phyloP scores from a whole-genome alignment of 2,888 invertebrate species.

The Melieria picta region DNA sequence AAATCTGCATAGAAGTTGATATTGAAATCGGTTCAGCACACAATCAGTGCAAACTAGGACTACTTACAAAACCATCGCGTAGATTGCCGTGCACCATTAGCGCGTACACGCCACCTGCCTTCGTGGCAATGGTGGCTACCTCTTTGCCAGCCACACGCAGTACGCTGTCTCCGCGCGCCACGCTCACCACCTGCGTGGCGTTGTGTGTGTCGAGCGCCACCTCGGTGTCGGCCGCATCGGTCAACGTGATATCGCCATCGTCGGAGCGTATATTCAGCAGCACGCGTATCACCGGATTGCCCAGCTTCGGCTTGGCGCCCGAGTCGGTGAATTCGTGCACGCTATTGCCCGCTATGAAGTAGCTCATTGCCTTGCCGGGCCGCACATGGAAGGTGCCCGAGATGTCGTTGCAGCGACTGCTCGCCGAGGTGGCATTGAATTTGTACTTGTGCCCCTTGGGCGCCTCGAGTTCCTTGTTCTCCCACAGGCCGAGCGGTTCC shows the following conservation, averaged over 20 bases:
- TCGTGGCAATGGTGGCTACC: conserved; percentile 61
- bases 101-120: conserved; percentile 76
- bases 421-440: conserved; percentile 60
- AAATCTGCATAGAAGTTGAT: conserved; percentile 42
- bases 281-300: conserved; percentile 59
- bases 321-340: conserved; percentile 56
- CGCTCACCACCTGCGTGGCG: conserved; percentile 47
- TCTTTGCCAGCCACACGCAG: conserved; percentile 47
- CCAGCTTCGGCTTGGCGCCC: conserved; percentile 55
- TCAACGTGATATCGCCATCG: conserved; percentile 48
- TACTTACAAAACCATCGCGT: conserved; percentile 63
- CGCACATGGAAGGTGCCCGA: conserved; percentile 11
- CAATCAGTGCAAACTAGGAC: background rate
- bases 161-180: conserved; percentile 47
- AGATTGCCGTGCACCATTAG: conserved; percentile 65
- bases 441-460: conserved; percentile 55
- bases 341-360: conserved; percentile 51
- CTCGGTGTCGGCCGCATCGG: conserved; percentile 31
- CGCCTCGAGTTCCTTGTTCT: conserved; percentile 65
- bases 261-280: conserved; percentile 54
- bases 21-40: background rate
- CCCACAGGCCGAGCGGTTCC: conserved; percentile 65
- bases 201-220: conserved; percentile 43
- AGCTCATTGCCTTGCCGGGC: conserved; percentile 58
- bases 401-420: conserved; percentile 28